phyloP scores from a whole-genome alignment of 2,888 invertebrate genomes.

The Andrena marginata region DNA sequence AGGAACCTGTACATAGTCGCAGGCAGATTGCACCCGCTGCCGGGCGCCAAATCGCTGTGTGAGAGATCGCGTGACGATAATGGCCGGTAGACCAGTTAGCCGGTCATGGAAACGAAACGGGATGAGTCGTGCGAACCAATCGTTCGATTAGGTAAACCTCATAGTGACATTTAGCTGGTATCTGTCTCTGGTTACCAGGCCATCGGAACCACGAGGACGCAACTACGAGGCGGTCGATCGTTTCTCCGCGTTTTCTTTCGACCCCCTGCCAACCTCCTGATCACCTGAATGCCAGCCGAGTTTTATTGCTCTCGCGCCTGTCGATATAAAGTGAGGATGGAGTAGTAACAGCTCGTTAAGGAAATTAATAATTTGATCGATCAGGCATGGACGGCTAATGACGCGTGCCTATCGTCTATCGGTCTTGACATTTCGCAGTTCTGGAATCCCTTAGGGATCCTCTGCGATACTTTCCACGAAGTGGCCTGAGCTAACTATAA shows the following conservation, averaged over 20 bases:
- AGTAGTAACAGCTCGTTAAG: constrained; percentile 25
- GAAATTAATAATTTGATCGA: constrained; percentile 19
- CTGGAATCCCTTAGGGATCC: background rate
- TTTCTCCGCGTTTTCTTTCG: constrained; percentile 50
- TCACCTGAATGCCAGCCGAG: constrained; percentile 70
- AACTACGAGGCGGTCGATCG: constrained; percentile 47
- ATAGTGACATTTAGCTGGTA: constrained; percentile 81
- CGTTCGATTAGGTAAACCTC: constrained; percentile 79
- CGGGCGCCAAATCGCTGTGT: constrained; percentile 49
- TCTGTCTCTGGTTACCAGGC: constrained; percentile 75
- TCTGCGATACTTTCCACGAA: background rate
- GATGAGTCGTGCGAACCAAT: constrained; percentile 82
- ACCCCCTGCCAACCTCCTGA: constrained; percentile 37
- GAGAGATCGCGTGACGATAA: constrained; percentile 81
- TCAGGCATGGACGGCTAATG: background rate
- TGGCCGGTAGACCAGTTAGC: constrained; percentile 73
- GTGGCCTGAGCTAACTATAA: background rate
- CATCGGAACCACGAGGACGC: constrained; percentile 61
- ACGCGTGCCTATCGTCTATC: background rate
- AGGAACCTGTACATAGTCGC: constrained; percentile 4
- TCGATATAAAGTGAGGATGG: constrained; percentile 27
- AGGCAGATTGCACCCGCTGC: constrained; percentile 59
- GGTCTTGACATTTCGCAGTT: background rate
- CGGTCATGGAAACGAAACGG: constrained; percentile 74
- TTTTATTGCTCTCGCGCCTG: constrained; percentile 51